Evolutionary conservation across 2,888 invertebrate species (phyloP).

Genomic region (Octonoba sinensis): DNA sequence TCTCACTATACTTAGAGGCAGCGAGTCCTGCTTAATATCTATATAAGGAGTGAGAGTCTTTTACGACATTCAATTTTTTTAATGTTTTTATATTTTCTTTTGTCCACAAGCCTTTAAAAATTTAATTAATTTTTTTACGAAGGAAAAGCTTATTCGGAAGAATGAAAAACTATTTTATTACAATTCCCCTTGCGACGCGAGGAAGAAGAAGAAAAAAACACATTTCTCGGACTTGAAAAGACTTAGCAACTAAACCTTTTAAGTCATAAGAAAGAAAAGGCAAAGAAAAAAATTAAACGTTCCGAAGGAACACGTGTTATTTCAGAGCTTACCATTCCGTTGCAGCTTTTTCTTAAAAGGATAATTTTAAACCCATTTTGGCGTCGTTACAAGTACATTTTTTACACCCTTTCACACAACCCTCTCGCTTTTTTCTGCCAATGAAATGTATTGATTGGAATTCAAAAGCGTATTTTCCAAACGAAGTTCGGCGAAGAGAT

Average conservation of each 20-base stretch:
- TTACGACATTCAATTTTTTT: too few species aligned
- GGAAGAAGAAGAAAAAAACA: too few species aligned
- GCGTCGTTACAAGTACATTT: slow-evolving; percentile 31
- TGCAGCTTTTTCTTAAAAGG: slow-evolving; percentile 26
- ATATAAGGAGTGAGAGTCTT: too few species aligned
- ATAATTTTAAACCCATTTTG: slow-evolving; percentile 58
- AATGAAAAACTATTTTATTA: too few species aligned
- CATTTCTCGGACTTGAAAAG: not conserved
- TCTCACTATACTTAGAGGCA: too few species aligned
- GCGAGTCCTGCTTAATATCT: too few species aligned
- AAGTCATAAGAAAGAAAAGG: not conserved
- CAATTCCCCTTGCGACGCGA: too few species aligned
- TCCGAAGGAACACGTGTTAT: slow-evolving; percentile 19
- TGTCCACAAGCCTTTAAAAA: too few species aligned
- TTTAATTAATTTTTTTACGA: too few species aligned
- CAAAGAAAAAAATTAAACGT: not conserved
- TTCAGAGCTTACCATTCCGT: slow-evolving; percentile 36
- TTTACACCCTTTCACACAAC: not conserved
- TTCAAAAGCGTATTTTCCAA: slow-evolving; percentile 25
- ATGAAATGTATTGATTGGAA: slow-evolving; percentile 34
- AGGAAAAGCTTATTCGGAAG: too few species aligned
- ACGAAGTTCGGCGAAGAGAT: too few species aligned
- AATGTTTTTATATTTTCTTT: too few species aligned
- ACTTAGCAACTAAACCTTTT: slow-evolving; percentile 1
- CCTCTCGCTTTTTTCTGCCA: slow-evolving; percentile 5